Conservation (phyloP, 2,113 vertebrate species). For the Xiphias gladius region DNA sequence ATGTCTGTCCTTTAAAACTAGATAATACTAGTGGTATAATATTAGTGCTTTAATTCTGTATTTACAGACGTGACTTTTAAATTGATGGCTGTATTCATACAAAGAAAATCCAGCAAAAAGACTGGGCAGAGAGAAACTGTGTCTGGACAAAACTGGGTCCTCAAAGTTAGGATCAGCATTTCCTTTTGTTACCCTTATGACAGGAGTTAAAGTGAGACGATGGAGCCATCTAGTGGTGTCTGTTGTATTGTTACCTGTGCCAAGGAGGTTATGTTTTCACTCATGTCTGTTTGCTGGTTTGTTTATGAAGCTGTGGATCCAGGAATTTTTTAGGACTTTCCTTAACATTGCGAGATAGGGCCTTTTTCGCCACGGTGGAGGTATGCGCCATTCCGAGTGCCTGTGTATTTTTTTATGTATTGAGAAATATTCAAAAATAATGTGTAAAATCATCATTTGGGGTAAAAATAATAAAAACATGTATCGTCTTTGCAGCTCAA, state of each 20-base stretch:
- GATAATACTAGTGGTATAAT: not conserved
- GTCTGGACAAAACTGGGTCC: not conserved
- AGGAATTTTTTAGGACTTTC: too few species aligned
- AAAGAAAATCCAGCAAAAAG: not conserved
- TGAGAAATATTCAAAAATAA: not conserved
- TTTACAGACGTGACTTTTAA: not conserved
- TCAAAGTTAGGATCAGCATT: not conserved
- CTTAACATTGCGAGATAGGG: too few species aligned
- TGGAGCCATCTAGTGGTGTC: conserved; percentile 66
- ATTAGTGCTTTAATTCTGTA: not conserved
- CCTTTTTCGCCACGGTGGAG: too few species aligned
- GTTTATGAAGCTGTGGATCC: too few species aligned
- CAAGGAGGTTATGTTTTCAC: too few species aligned
- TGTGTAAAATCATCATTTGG: not conserved
- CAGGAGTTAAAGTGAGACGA: not conserved
- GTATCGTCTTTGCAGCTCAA: not conserved
- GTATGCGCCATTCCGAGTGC: too few species aligned
- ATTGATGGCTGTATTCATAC: not conserved
- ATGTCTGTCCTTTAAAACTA: not conserved
- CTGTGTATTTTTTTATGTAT: not conserved
- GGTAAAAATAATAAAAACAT: not conserved
- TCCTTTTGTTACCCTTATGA: not conserved
- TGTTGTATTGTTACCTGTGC: too few species aligned
- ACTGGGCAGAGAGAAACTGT: not conserved
- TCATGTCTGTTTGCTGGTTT: too few species aligned